Evolutionary conservation across 2,113 vertebrate genomes (phyloP), one percentile per base, ranked within the genome.

Genomic region (Corythornis madagascariensis): DNA sequence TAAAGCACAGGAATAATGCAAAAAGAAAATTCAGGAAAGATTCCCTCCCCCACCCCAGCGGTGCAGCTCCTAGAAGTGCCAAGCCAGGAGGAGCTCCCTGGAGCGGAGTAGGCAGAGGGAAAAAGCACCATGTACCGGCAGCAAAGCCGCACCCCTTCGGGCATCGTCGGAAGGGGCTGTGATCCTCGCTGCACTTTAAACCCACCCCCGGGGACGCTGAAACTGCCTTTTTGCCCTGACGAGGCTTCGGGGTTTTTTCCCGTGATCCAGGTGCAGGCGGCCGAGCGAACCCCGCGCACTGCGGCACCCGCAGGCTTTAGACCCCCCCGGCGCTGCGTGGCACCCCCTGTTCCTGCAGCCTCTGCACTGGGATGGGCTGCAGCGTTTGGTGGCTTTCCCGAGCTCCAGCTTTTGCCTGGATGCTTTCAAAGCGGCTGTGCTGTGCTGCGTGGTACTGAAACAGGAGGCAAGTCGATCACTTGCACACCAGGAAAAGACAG

Each of bases 321-420:
- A 4, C 29, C 70, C 3, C 0, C 31, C 14, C 48, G 4, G 35
- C 0, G 1, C n/a, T 2, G 4, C 0, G 4, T 7, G 1, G 8
- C 33, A 42, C 13, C 13, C 21, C 0, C 0, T 5, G 64, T 22
- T 29, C 55, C 43, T 40, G 43, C 48, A 28, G 69, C 73, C 43
- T 6, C 43, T 8, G 40, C 17, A 35, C 28, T 2, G 5, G 12
- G 20, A 7, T 5, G 25, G 50, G 11, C 18, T 18, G 85, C 33
- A 60, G 59, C 48, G 11, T 5, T 77, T 11, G 0, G 0, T 3
- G 31, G 6, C 70, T 74, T 59, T 40, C 70, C 70, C 69, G 45
- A 25, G 72, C 45, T 80, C n/a, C 55, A 25, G 38, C 33, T 78
- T 77, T 83, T 67, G 38, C 52, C 47, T 55, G 70, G 42, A 17